These are phyloP conservation scores for Aleiodes testaceus DNA, from an alignment of 2,888 invertebrate genomes.

Conservation along the genomic window DNA sequence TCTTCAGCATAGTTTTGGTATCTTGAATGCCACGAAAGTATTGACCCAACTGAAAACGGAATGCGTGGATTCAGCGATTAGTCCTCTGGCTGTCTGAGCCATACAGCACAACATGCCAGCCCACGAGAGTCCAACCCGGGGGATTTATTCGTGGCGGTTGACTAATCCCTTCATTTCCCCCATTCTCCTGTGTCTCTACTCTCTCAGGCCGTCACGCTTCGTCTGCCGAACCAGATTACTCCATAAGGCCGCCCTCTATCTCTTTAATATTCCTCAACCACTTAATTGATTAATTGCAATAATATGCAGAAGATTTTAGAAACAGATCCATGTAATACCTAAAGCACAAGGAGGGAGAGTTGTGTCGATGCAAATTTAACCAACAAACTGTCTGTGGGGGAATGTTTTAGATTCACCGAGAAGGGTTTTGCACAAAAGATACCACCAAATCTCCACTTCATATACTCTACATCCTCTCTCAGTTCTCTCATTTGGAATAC, in stretches of 20 bases:
- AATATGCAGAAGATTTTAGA: conserved; percentile 47
- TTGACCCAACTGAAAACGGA: conserved; percentile 36
- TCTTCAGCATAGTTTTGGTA: not conserved
- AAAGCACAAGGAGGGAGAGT: not conserved
- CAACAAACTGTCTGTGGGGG: not conserved
- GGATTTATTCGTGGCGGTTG: conserved; percentile 66
- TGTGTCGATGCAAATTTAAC: conserved; percentile 9
- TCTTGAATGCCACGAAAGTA: not conserved
- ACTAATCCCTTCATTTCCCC: conserved; percentile 60
- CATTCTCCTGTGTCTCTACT: conserved; percentile 28
- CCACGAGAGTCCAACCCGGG: conserved; percentile 44
- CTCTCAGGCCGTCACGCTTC: conserved; percentile 45
- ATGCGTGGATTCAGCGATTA: conserved; percentile 50
- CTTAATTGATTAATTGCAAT: conserved; percentile 51
- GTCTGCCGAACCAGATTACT: conserved; percentile 45
- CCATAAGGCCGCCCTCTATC: conserved; percentile 31
- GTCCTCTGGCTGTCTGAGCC: conserved; percentile 35
- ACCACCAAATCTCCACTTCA: conserved; percentile 26
- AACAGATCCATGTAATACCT: conserved; percentile 19
- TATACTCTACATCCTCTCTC: not conserved
- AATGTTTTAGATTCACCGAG: not conserved
- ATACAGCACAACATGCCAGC: conserved; percentile 21
- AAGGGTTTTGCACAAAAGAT: conserved; percentile 13
- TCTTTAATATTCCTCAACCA: conserved; percentile 34
- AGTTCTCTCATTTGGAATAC: not conserved